Base-by-base conservation (phyloP, 2,113 vertebrate genomes). In the Pristiophorus japonicus region DNA sequence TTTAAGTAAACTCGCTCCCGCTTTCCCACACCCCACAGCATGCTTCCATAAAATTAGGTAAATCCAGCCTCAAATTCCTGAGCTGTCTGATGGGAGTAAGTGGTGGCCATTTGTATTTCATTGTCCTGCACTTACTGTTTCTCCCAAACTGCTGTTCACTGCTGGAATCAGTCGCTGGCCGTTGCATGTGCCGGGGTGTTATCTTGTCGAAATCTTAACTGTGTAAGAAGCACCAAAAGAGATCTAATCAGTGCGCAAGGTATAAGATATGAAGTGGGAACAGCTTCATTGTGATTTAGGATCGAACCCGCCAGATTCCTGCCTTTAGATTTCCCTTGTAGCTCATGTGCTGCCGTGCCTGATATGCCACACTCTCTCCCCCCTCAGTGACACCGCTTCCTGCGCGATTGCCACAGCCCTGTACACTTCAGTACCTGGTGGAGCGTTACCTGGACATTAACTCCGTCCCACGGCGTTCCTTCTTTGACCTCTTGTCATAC, bases 401-500 rank as follows among this genome's bases (percentile, higher is more conserved):
- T 0, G 45, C 95, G 2, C 96, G 97, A 0, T 97, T 99, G 20
- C 98, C 98, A 0, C 98, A 98, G 97, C 98, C 98, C 24, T 99
- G 98, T 97, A 97, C 97, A 0, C 3, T 99, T 96, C 93, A 11
- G 59, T 96, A 98, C 96, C 97, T 99, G 92, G 97, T 98, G 96
- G 97, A 98, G 63, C 96, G 95, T n/a, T 98, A 98, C 97, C 97
- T 99, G 97, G 99, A 99, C 96, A 97, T 99, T 0, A 96, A 97
- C 7, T 97, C 98, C 0, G 98, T 99, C 81, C 99, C 99, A 0
- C 98, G 98, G 0, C 98, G 99, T 90, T 99, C 99, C 90, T 99
- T 99, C 97, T 99, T 99, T 0, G 98, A 99, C 96, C 97, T 98
- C 5, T 96, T 99, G 90, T 96, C 97, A 10, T 97, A 96, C 38